Base-by-base conservation (phyloP, 2,113 vertebrate genomes). In the Pygoscelis adeliae region DNA sequence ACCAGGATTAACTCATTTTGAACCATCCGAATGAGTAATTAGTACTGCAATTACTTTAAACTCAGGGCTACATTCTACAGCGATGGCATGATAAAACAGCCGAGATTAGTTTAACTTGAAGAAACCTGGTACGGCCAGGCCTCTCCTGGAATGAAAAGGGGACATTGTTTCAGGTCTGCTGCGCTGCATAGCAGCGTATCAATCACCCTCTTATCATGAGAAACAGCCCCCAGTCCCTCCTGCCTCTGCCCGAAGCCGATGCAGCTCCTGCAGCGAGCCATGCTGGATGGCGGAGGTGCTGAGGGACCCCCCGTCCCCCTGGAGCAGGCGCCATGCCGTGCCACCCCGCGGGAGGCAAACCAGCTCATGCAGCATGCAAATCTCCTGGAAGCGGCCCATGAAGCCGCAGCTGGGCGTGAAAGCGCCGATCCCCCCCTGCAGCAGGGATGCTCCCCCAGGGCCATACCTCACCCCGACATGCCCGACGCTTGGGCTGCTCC, bases 21-120 rank as follows among this genome's bases (percentile, higher is more conserved):
- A 94, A 87, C 93, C 79, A 80, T 83, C 67, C 29, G 40, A 89
- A 96, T 79, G 92, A 96, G 82, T 96, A 94, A 98, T 95, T 96
- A 96, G 92, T 15, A 56, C 16, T 14, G 93, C 97, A 97, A 95
- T 97, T 96, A 94, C 89, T 93, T 94, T 85, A 96, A 95, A 97
- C 86, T 82, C 93, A 61, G 81, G 87, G 93, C 95, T 96, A 79
- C 93, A 47, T 72, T 92, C 94, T 90, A 19, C 66, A 77, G 89
- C 4, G 59, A 96, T 93, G 95, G 93, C 92, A 84, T 1, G 94
- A 96, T 96, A 95, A 84, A 92, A 53, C 80, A 81, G 91, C 76
- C 16, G 3, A 94, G 96, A 96, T 98, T 92, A 84, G 91, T 91
- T 74, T 80, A 95, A 96, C 95, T 95, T 62, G 69, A 50, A 91